Base-by-base conservation (phyloP, 2,113 vertebrate species). In the Xiphophorus hellerii region DNA sequence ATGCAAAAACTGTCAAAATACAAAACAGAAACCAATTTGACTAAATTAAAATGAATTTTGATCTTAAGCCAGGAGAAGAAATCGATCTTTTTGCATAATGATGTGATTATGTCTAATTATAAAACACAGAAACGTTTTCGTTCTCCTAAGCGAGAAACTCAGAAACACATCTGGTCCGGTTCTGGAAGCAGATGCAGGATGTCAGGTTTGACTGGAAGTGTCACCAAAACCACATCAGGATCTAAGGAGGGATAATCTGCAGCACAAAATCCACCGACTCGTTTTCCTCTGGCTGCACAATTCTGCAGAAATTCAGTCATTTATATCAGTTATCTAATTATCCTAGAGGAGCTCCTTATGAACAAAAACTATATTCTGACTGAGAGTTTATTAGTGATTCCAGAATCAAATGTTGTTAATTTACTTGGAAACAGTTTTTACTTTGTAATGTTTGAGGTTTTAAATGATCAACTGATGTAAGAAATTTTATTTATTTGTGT, bases 171-270 rank as follows among this genome's bases (percentile, higher is more conserved):
- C 67, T 69, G 54, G 25, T 69, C 58, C 8, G 33, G 20, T 81
- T 62, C 27, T 37, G 31, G 29, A 37, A 73, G 42, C 54, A 68
- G 78, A 61, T 29, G 63, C 29, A 27, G 69, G 61, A 71, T 78
- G 69, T 76, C 73, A 78, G 69, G 29, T 68, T 51, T 54, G 1
- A 0, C 62, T 62, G 22, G 78, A 81, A 75, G 77, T 86, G 66
- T 86, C 25, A 0, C 66, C 77, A 83, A 78, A 73, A 77, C 76
- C 17, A 62, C 11, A 54, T 80, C 77, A 71, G 73, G 74, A 79
- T 85, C 75, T 58, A 25, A 8, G 73, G 70, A 30, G 74, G 22
- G 37, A 37, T 44, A 29, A 73, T 54, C n/a, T 69, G 73, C 22
- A 54, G 51, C 42, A n/a, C 27, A 13, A 65, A 29, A 20, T 48